phyloP scores from a whole-genome alignment of 2,113 vertebrate genomes.

The Zosterops pallidus region DNA sequence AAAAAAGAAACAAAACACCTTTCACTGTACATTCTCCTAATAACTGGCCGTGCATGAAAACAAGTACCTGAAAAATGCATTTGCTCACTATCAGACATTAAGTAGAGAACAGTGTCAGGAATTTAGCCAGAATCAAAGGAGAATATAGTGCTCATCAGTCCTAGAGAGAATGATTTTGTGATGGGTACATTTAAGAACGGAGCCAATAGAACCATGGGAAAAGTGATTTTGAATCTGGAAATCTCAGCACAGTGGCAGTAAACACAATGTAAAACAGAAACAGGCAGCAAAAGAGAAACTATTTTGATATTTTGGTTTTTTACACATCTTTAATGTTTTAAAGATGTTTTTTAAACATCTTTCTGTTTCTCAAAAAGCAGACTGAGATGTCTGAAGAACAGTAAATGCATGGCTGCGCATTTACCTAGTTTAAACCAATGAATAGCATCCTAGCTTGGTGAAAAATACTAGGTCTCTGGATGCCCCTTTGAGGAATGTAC shows the following conservation, averaged over 20 bases:
- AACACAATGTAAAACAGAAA: background rate
- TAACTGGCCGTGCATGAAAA: background rate
- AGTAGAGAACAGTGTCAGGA: background rate
- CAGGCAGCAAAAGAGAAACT: background rate
- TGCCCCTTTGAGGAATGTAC: background rate
- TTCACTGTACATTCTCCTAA: background rate
- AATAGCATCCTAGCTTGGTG: background rate
- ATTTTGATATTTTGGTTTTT: background rate
- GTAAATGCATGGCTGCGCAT: background rate
- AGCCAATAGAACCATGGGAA: background rate
- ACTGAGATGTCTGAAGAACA: background rate
- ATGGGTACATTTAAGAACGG: fast-evolving
- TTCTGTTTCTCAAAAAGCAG: background rate
- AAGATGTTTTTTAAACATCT: background rate
- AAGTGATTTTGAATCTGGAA: background rate
- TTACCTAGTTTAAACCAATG: background rate
- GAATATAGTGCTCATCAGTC: background rate
- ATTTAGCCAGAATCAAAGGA: background rate
- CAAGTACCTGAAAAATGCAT: background rate
- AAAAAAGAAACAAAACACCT: background rate
- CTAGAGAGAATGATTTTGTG: background rate
- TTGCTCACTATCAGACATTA: background rate
- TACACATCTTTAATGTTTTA: background rate
- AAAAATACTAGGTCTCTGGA: background rate
- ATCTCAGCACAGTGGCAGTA: background rate